phyloP scores from a whole-genome alignment of 2,888 invertebrate species.

The Gastrophysa polygoni region DNA sequence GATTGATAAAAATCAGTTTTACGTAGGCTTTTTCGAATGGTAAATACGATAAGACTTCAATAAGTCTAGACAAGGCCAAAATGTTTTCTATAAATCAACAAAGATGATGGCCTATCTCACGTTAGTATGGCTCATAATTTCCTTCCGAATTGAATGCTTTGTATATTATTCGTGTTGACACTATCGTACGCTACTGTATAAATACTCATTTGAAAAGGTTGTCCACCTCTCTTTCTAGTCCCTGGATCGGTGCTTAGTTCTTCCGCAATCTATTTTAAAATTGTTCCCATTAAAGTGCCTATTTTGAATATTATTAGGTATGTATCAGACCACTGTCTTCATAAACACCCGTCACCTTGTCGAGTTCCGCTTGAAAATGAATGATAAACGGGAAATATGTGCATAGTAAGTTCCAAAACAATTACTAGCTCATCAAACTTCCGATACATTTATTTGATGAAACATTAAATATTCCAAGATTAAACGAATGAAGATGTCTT shows the following conservation, averaged over 20 bases:
- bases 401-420: not conserved
- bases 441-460: too few species aligned
- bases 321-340: conserved; percentile 25
- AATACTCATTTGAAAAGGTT: conserved; percentile 42
- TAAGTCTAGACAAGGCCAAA: too few species aligned
- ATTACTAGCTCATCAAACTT: not conserved
- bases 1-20: too few species aligned
- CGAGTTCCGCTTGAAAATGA: not conserved
- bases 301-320: conserved; percentile 29
- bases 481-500: too few species aligned
- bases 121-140: too few species aligned
- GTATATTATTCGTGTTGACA: too few species aligned
- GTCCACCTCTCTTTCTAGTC: conserved; percentile 43
- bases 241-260: conserved; percentile 46
- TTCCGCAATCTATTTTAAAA: conserved; percentile 55
- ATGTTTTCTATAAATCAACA: too few species aligned
- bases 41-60: too few species aligned
- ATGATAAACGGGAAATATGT: not conserved
- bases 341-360: not conserved
- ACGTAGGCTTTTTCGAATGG: too few species aligned
- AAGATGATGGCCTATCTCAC: too few species aligned
- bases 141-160: too few species aligned
- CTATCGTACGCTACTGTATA: conserved; percentile 17
- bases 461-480: too few species aligned
- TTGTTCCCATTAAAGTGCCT: conserved; percentile 36